Base-by-base conservation (phyloP, 2,888 invertebrate species). In the Dyspetes luteomarginatus region DNA sequence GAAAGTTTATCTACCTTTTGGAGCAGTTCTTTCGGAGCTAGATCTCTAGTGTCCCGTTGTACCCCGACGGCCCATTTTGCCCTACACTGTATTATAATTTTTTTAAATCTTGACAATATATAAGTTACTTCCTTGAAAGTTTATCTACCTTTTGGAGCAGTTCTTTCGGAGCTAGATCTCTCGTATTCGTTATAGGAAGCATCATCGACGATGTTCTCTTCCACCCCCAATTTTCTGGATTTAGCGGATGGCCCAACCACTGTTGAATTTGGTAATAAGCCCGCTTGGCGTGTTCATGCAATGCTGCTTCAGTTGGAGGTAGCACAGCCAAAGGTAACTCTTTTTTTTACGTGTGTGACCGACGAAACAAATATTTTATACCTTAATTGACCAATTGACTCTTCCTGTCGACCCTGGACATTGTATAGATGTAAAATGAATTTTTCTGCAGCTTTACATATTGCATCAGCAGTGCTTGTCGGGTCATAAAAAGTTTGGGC, bases 341-440 rank as follows among this genome's bases (percentile, higher is more conserved):
- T n/a, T n/a, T n/a, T n/a, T n/a, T n/a, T n/a, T n/a, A n/a, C n/a
- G n/a, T n/a, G n/a, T 1, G 36, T 12, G 5, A 0, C 36, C 36
- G 36, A 9, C 2, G 2, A 36, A 9, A 1, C 36, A 12, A 36
- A 65, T 26, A 19, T 73, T 1, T 50, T 7, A 45, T 56, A 75
- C 17, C 67, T 58, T 2, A 50, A 28, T n/a, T 52, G 65, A 50
- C 36, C 36, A 36, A 36, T 4, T n/a, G 17, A 41, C 43, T n/a
- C n/a, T n/a, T n/a, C n/a, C n/a, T n/a, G n/a, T n/a, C n/a, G n/a
- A n/a, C n/a, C n/a, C n/a, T n/a, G n/a, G n/a, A n/a, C n/a, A n/a
- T n/a, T 41, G 30, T 77, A 77, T n/a, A 77, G 41, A 72, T 36
- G 45, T 15, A 30, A 15, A 7, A 77, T 19, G 0, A 78, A 41